Base-by-base conservation (phyloP, 2,113 vertebrate genomes). In the Xyliphius kryptos region DNA sequence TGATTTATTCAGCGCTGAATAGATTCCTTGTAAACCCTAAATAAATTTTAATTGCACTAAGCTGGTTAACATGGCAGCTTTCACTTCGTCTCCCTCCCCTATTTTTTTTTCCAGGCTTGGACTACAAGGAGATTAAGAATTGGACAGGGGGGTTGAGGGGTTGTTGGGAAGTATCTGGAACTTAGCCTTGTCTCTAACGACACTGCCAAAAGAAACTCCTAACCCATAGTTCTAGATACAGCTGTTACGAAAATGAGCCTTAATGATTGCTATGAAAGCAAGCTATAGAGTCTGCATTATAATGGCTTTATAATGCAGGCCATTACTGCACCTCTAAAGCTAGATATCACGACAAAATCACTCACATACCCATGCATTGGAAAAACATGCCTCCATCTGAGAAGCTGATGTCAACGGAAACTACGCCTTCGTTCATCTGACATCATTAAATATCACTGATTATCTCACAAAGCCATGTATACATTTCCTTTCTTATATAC, bases 31-130 rank as follows among this genome's bases (percentile, higher is more conserved):
- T 83, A 81, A 83, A 80, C 79, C 75, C 73, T 81, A 86, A 86
- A 83, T 84, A 83, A 81, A 86, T 83, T 85, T 80, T 84, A 88
- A 86, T 85, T 85, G 82, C 78, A 67, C 77, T 85, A 83, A 83
- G 82, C 82, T 79, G 77, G 82, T 79, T 75, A 79, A 83, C 78
- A 80, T 67, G 71, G 77, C 65, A 63, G 69, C 53, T 68, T 68
- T 71, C 19, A 9, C 50, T 47, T 63, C 50, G 21, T 53, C 49
- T 47, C 46, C 59, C 44, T 49, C 52, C 60, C 57, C 48, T 44
- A 38, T 46, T 46, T 32, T 6, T 47, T 17, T 74, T 61, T 49
- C 63, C 76, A 69, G 74, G 74, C 69, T 76, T 67, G 73, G 77
- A 77, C 71, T 82, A 79, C 82, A 80, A 82, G 78, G 79, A 77